Evolutionary conservation across 2,797 vertebrate genomes (phyloP).

Genomic region (Brotula barbata): DNA sequence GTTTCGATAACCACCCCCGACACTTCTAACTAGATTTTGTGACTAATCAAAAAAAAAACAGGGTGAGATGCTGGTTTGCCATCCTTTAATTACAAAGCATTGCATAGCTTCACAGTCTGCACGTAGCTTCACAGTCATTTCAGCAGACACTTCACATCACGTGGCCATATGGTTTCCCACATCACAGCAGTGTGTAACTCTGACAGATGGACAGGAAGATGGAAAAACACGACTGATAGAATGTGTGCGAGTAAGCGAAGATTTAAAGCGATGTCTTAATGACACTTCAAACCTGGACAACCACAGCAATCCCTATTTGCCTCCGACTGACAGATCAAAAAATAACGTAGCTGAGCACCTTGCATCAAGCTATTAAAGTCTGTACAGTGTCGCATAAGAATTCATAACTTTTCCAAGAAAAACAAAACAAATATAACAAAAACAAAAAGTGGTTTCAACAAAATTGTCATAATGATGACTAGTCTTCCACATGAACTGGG

Average conservation of each 20-base stretch:
- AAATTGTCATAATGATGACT: no score
- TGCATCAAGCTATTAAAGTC: conserved; percentile 27
- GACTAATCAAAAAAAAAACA: conserved; percentile 17
- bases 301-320: conserved; percentile 1
- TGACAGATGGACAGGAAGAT: conserved; percentile 37
- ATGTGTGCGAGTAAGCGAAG: not conserved
- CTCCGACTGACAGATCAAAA: conserved; percentile 10
- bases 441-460: no score
- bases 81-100: conserved; percentile 61
- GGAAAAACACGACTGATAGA: conserved; percentile 4
- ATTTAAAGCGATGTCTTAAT: no score
- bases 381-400: conserved; percentile 27
- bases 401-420: conserved; percentile 12
- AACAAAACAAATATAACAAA: not conserved
- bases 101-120: conserved; percentile 66
- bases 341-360: conserved; percentile 9
- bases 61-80: conserved; percentile 14
- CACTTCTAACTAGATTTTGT: not conserved
- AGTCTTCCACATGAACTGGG: not conserved
- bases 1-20: not conserved
- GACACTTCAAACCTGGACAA: conserved; percentile 12
- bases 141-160: no score
- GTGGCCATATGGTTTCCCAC: no score
- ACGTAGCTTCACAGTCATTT: no score
- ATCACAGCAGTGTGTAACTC: conserved; percentile 30